Percentiles rank a stretch among this genome's conserved stretches.
These are phyloP conservation scores for Mechanitis mazaeus DNA, from an alignment of 2,888 invertebrate species.

Conservation along the genomic window DNA sequence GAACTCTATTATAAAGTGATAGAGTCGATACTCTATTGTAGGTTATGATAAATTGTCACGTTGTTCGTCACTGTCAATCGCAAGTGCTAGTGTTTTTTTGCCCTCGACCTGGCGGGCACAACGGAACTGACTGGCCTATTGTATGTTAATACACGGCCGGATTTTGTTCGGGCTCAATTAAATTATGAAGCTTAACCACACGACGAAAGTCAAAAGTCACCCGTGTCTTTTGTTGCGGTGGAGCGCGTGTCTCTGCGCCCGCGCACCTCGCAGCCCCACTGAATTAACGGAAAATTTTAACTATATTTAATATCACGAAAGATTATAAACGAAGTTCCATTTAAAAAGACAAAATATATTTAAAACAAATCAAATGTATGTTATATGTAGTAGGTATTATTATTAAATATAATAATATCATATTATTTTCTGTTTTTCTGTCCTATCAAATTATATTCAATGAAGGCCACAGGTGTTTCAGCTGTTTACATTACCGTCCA, in stretches of 20 bases:
- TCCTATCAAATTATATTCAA: too few relatives aligned
- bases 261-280: slow-evolving; percentile 8
- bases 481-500: too few relatives aligned
- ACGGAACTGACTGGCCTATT: slow-evolving; percentile 72
- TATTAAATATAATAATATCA: too few relatives aligned
- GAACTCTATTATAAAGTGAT: slow-evolving; percentile 17
- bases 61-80: slow-evolving; percentile 36
- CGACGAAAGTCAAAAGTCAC: slow-evolving; percentile 74
- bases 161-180: slow-evolving; percentile 75
- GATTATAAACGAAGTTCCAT: background rate
- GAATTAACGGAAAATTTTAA: background rate
- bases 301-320: background rate
- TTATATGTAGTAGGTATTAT: too few relatives aligned
- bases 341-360: too few relatives aligned
- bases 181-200: slow-evolving; percentile 74
- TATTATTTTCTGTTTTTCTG: too few relatives aligned
- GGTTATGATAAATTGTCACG: slow-evolving; percentile 29
- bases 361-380: too few relatives aligned
- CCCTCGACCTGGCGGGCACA: slow-evolving; percentile 71
- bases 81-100: slow-evolving; percentile 73
- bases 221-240: slow-evolving; percentile 56
- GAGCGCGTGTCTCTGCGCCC: slow-evolving; percentile 31
- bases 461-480: too few relatives aligned
- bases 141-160: slow-evolving; percentile 74
- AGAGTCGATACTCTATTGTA: slow-evolving; percentile 33